These are phyloP conservation scores for Ciconia nigra DNA, from an alignment of 2,797 vertebrate species.

Conservation along the genomic window DNA sequence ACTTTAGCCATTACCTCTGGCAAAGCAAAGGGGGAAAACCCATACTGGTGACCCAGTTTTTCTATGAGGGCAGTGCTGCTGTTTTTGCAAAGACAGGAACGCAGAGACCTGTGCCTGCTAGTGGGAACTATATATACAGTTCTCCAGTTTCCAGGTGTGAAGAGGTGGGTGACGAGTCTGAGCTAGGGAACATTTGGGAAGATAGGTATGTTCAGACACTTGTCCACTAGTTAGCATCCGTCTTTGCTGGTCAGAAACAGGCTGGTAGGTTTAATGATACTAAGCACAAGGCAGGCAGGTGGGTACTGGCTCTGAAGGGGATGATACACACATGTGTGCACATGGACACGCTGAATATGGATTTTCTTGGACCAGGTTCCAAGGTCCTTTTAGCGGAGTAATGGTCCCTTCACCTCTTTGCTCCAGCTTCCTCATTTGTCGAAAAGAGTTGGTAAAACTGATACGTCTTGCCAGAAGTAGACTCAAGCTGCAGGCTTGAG, in stretches of 20 bases:
- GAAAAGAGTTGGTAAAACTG: not conserved
- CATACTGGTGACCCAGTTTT: not conserved
- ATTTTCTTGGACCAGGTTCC: not conserved
- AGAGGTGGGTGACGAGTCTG: not conserved
- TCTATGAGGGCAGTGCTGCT: not conserved
- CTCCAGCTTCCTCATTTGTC: not conserved
- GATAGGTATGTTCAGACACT: not conserved
- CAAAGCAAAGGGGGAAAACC: not conserved
- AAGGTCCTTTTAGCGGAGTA: not conserved
- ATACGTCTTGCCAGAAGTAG: not conserved
- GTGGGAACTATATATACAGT: not conserved
- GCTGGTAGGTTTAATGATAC: not conserved
- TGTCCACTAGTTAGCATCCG: not conserved
- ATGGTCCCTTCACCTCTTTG: not conserved
- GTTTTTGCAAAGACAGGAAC: not conserved
- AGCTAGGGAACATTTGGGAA: not conserved
- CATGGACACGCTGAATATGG: not conserved
- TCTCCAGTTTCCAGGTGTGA: not conserved
- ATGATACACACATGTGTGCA: not conserved
- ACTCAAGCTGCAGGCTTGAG: not conserved
- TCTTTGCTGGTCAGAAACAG: not conserved
- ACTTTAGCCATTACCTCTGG: not conserved
- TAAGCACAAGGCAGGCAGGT: not conserved
- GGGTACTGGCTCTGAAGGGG: not conserved
- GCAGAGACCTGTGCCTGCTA: not conserved